Conservation (phyloP, 2,888 invertebrate species). For the Thalpophila matura region DNA sequence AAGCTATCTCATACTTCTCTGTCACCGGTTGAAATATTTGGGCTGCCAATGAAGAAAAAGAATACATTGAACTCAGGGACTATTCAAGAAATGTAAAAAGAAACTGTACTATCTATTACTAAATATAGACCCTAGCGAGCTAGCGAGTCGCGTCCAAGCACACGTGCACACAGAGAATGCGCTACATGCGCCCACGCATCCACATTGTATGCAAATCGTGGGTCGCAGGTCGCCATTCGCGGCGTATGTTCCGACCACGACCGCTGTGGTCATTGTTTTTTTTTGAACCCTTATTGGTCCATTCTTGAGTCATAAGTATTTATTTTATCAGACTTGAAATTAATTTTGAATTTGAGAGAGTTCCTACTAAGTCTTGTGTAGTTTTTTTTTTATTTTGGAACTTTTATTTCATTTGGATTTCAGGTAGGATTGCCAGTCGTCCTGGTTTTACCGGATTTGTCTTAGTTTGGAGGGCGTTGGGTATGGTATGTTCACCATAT, state of each 20-base stretch:
- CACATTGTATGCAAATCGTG: constrained; percentile 89
- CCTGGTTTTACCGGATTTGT: too few relatives aligned
- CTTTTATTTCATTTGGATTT: too few relatives aligned
- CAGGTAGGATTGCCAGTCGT: too few relatives aligned
- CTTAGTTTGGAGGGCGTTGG: too few relatives aligned
- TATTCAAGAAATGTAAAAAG: constrained; percentile 50
- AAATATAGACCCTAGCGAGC: constrained; percentile 54
- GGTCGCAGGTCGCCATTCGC: constrained; percentile 87
- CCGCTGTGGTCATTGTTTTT: constrained; percentile 60
- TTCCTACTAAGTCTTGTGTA: constrained; percentile 6
- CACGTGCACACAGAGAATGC: constrained; percentile 76
- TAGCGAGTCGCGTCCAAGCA: constrained; percentile 59
- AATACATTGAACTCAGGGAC: constrained; percentile 7
- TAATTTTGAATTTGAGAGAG: constrained; percentile 36
- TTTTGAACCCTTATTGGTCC: constrained; percentile 71
- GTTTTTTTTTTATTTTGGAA: constrained; percentile 16
- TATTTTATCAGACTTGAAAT: constrained; percentile 51
- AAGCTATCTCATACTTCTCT: constrained; percentile 50
- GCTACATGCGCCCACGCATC: constrained; percentile 82
- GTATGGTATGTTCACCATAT: too few relatives aligned
- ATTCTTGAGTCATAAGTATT: constrained; percentile 49
- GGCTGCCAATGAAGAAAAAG: constrained; percentile 26
- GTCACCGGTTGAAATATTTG: constrained; percentile 44
- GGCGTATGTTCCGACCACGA: constrained; percentile 53
- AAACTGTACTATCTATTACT: constrained; percentile 44